Base-by-base conservation (phyloP, 2,888 invertebrate genomes). In the Diadromus collaris region DNA sequence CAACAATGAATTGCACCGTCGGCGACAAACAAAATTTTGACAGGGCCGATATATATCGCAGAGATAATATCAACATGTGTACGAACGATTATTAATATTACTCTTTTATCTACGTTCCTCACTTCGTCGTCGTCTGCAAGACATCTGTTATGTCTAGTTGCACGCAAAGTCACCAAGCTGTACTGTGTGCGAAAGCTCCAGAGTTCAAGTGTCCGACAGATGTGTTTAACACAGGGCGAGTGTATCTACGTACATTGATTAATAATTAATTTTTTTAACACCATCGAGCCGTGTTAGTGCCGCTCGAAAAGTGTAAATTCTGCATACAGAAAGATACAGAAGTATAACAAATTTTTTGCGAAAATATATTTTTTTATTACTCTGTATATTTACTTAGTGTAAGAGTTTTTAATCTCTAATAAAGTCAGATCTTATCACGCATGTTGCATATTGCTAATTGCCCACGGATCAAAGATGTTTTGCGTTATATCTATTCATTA, bases 121-220 rank as follows among this genome's bases (percentile, higher is more conserved):
- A 41, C 64, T 75, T 65, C 63, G 48, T 21, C n/a, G 46, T 38
- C 64, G 80, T 72, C 80, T 80, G 80, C 70, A 71, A 58, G 72
- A 80, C 80, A 80, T 64, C 63, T 80, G 80, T 72, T 67, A 71
- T 67, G 72, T 72, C 56, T 65, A 72, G 69, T 76, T 69, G 67
- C 65, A 65, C 64, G 16, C 27, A 48, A 16, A 5, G 21, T 21
- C 21, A 21, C 24, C 21, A 24, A 10, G 10, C 24, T 51, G 16
- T 51, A 51, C 24, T 13, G 24, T 51, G 51, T 5, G 21, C 29
- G 58, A 32, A 73, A 56, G 21, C n/a, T 65, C n/a, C 44, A 38
- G 63, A 61, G 54, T 27, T 65, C 80, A 78, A 75, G 78, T 80
- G 80, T 76, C 74, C 71, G 67, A 72, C 80, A 80, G 78, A 80